Base-by-base conservation (phyloP, 37 sponge, comb jelly and placozoan species). In the Petrosia ficiformis region DNA sequence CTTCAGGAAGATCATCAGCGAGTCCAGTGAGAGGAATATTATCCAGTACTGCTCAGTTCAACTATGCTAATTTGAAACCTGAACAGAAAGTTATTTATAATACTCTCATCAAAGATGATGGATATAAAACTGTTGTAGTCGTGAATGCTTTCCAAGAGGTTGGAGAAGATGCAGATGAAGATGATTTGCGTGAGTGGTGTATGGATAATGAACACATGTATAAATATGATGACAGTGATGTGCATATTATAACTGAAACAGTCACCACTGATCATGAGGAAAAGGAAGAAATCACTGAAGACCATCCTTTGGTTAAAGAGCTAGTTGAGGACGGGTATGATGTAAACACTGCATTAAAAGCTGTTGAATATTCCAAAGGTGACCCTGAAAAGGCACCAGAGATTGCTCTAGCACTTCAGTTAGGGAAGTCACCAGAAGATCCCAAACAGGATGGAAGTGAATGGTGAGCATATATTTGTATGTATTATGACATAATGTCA, bases 171-270 rank as follows among this genome's bases (percentile, higher is more conserved):
- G 63, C 22, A 6, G 73, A 77, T 38, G 8, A 57, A 1, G 71
- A 74, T 72, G 86, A 72, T 39, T n/a, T 57, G 42, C 29, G 73
- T 2, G 39, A 67, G 6, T 85, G 86, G 86, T 67, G 72, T 36
- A 14, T 10, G 21, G 75, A 78, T 0, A 65, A 85, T 78, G 48
- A 11, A 4, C 56, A 72, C 10, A 24, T 68, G 30, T 77, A 67
- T 74, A 4, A 25, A 48, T 65, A 28, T 5, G 75, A 65, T 38
- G 72, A 57, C 58, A 70, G 60, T 1, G 60, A 35, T 29, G 26
- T 2, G 24, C 70, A 42, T 26, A 5, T 61, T 6, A 19, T 14
- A 48, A 48, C 54, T 19, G 54, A 48, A 19, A n/a, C 6, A 26
- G n/a, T 61, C 28, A 11, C 14, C n/a, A 29, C 6, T 5, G 63